These are phyloP conservation scores for Phthorimaea operculella DNA, from an alignment of 1,140 invertebrate genomes.

Conservation along the genomic window DNA sequence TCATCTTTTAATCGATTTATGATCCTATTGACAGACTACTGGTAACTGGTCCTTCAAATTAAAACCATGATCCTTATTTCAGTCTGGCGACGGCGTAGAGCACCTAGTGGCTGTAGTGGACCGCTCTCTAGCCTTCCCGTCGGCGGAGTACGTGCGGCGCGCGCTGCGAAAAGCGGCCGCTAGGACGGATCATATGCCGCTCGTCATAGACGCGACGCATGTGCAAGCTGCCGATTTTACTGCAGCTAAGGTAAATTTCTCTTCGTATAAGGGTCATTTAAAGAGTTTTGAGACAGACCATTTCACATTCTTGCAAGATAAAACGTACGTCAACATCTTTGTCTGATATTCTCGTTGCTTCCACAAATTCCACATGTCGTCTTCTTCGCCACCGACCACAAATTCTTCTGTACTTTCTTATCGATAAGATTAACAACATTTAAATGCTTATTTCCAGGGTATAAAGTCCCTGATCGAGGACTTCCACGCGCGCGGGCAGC, in stretches of 20 bases:
- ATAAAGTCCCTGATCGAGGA: conserved; percentile 80
- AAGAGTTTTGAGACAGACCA: too few species aligned
- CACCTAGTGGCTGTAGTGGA: conserved; percentile 79
- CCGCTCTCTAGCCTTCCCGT: conserved; percentile 79
- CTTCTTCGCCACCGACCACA: too few species aligned
- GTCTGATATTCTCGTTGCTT: too few species aligned
- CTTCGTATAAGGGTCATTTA: too few species aligned
- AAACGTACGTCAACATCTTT: too few species aligned
- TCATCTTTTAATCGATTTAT: not conserved
- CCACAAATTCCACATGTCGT: too few species aligned
- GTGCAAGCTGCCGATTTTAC: conserved; percentile 83
- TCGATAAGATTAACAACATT: too few species aligned
- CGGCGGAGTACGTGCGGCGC: conserved; percentile 80
- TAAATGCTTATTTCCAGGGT: conserved; percentile 70
- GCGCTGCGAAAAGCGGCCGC: conserved; percentile 76
- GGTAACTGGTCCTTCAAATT: too few species aligned
- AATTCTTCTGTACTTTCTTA: too few species aligned
- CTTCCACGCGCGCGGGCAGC: conserved; percentile 77
- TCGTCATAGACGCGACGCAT: conserved; percentile 81
- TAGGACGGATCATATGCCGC: conserved; percentile 67
- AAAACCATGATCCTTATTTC: not conserved
- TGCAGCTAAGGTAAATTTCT: conserved; percentile 73
- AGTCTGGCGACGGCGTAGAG: conserved; percentile 70
- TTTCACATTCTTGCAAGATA: too few species aligned
- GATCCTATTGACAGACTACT: not conserved